Percentiles rank a stretch among this genome's conserved stretches.
Evolutionary conservation across 2,797 vertebrate genomes (phyloP).

Genomic region (Buphagus erythrorhynchus): DNA sequence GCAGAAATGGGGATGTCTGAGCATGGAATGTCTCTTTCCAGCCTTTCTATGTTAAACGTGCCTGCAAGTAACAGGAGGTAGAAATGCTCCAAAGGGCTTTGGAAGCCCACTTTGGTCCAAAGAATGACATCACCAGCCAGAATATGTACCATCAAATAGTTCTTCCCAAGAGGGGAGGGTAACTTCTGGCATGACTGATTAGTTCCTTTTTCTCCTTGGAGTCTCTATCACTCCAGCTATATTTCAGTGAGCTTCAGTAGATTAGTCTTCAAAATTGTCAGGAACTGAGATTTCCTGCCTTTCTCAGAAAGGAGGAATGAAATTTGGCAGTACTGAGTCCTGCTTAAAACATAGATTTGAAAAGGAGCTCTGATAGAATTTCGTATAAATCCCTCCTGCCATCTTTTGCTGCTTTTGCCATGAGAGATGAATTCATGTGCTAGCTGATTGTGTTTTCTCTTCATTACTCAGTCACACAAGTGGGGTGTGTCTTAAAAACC

Average conservation of each 20-base stretch:
- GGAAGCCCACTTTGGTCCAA: not conserved
- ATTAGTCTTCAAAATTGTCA: not conserved
- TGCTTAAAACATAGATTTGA: not conserved
- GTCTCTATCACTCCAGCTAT: not conserved
- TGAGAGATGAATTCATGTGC: not conserved
- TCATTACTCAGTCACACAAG: not conserved
- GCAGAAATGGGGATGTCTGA: not conserved
- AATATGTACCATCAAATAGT: not conserved
- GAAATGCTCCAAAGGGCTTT: not conserved
- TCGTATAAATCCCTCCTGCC: rapidly evolving
- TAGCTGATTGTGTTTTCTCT: not conserved
- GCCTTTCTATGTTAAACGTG: not conserved
- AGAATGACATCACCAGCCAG: not conserved
- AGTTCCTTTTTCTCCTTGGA: not conserved
- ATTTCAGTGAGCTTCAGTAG: not conserved
- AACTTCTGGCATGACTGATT: not conserved
- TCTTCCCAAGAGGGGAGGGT: not conserved
- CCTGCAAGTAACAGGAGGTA: not conserved
- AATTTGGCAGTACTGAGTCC: not conserved
- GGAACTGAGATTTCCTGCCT: not conserved
- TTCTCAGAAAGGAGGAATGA: not conserved
- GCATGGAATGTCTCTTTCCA: not conserved
- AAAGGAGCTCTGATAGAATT: not conserved
- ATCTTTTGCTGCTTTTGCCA: not conserved
- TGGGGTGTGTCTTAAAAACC: not conserved